Conservation (phyloP, 1,140 invertebrate species). For the Neotoxoptera formosana region DNA sequence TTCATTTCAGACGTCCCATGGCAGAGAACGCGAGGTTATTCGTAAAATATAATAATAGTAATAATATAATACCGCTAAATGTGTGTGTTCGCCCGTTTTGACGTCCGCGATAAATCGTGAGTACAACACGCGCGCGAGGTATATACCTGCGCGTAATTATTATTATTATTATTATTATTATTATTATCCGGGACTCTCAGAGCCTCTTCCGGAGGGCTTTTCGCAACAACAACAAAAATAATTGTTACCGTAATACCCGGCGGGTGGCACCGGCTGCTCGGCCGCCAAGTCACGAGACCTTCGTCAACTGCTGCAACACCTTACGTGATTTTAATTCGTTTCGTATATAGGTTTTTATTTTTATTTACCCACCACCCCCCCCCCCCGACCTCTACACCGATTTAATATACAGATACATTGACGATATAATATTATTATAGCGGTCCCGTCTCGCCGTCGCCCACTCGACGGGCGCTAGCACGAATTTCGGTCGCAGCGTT, state of each 20-base stretch:
- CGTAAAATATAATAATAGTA: neutral
- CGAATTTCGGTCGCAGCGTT: neutral
- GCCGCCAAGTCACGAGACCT: constrained; percentile 28
- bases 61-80: neutral
- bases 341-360: neutral
- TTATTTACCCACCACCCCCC: too few relatives aligned
- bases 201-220: constrained; percentile 54
- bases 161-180: neutral
- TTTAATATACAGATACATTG: too few relatives aligned
- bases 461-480: neutral
- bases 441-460: neutral
- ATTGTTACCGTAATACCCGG: constrained; percentile 54
- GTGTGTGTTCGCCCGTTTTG: neutral
- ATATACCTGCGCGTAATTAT: too few relatives aligned
- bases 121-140: neutral
- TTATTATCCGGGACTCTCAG: neutral
- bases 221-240: constrained; percentile 50
- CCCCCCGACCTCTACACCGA: neutral
- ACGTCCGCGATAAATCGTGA: constrained; percentile 36
- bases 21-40: neutral
- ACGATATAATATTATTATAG: neutral
- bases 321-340: constrained; percentile 52
- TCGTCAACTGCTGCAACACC: constrained; percentile 57
- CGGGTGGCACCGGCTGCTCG: constrained; percentile 49
- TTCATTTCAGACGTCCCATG: neutral